Conservation (phyloP, 2,888 invertebrate genomes). For the Anagyrus pseudococci region DNA sequence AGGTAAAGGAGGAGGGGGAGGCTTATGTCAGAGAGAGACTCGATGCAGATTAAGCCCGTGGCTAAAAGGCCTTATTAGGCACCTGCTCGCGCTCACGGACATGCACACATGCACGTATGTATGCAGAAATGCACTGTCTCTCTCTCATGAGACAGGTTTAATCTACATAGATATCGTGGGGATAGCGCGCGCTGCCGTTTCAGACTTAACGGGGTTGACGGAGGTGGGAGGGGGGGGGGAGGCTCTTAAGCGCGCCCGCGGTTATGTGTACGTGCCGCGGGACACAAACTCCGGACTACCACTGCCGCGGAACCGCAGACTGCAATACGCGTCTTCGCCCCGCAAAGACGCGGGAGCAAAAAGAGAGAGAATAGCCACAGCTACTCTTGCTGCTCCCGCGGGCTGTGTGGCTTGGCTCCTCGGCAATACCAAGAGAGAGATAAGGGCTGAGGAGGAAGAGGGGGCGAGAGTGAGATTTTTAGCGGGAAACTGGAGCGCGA, state of each 20-base stretch:
- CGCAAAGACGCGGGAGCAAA: constrained; percentile 23
- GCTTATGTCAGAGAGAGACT: no score
- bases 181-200: constrained; percentile 7
- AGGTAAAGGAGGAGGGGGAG: not conserved
- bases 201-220: no score
- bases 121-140: not conserved
- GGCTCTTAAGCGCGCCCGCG: constrained; percentile 21
- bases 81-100: constrained; percentile 20
- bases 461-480: no score
- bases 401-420: no score
- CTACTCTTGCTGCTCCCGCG: no score
- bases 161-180: constrained; percentile 34
- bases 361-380: constrained; percentile 22
- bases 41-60: constrained; percentile 13
- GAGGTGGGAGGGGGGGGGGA: not conserved
- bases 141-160: constrained; percentile 28
- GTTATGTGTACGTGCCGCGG: not conserved
- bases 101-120: not conserved
- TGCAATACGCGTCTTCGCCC: no score
- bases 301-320: no score
- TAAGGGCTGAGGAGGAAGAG: no score
- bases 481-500: no score
- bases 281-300: no score
- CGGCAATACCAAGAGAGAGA: no score
- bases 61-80: constrained; percentile 35